Conservation (phyloP, 2,888 invertebrate genomes). For the Protonemura montana region DNA sequence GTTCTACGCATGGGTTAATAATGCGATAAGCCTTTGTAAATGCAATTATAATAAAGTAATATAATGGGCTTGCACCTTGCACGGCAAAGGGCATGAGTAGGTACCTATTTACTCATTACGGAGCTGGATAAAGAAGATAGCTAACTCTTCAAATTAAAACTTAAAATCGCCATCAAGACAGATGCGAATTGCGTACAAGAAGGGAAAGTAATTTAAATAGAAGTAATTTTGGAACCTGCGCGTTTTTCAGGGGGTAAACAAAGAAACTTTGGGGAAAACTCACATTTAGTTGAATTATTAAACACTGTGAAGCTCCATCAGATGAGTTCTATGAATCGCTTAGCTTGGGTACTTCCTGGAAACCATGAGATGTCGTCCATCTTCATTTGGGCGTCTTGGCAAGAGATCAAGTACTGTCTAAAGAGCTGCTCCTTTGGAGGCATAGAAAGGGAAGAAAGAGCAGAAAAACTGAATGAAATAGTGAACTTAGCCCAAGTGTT, state of each 20-base stretch:
- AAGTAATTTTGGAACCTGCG: too few species aligned
- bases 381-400: background rate
- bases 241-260: too few species aligned
- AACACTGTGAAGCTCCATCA: background rate
- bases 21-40: background rate
- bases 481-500: background rate
- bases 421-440: background rate
- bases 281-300: too few species aligned
- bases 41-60: background rate
- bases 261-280: too few species aligned
- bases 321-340: background rate
- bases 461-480: conserved; percentile 4
- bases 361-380: background rate
- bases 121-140: background rate
- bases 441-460: background rate
- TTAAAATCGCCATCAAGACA: too few species aligned
- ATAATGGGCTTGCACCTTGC: background rate
- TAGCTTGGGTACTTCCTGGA: background rate
- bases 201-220: too few species aligned
- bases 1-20: too few species aligned
- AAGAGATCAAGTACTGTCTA: background rate
- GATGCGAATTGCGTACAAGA: too few species aligned
- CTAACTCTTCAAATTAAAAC: too few species aligned
- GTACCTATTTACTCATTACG: background rate
- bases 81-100: background rate